Conservation (phyloP, 2,797 vertebrate species). For the Potorous gilbertii region DNA sequence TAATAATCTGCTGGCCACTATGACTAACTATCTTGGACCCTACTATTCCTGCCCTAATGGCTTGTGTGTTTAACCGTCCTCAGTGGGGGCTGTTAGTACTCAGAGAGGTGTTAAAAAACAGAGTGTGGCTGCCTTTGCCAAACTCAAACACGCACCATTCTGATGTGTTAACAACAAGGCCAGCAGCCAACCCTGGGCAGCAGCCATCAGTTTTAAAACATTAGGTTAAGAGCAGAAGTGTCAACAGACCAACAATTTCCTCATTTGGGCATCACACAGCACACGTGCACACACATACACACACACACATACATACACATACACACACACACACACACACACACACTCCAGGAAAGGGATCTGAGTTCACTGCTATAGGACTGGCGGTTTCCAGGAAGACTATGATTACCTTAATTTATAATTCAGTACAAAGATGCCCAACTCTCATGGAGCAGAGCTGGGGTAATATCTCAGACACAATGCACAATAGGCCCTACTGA, state of each 20-base stretch:
- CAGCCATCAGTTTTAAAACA: conserved; percentile 17
- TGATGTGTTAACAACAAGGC: conserved; percentile 26
- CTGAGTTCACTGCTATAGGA: background rate
- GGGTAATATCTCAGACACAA: background rate
- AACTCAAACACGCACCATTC: conserved; percentile 1
- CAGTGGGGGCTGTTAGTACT: background rate
- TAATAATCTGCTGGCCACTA: background rate
- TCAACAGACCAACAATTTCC: background rate
- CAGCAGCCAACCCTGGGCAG: background rate
- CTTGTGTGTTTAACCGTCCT: background rate
- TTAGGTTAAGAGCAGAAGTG: conserved; percentile 29
- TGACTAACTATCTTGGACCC: background rate
- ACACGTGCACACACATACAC: background rate
- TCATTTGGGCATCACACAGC: background rate
- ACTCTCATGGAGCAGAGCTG: background rate
- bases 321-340: background rate
- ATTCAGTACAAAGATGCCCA: background rate
- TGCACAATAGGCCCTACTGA: background rate
- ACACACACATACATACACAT: background rate
- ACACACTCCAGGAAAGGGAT: background rate
- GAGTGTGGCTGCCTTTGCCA: background rate
- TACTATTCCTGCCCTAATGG: background rate
- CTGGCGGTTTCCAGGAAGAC: background rate
- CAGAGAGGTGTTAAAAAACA: background rate
- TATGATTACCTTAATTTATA: background rate